These are phyloP conservation scores for Ridgeia piscesae DNA, from an alignment of 1,140 invertebrate genomes.

Conservation along the genomic window DNA sequence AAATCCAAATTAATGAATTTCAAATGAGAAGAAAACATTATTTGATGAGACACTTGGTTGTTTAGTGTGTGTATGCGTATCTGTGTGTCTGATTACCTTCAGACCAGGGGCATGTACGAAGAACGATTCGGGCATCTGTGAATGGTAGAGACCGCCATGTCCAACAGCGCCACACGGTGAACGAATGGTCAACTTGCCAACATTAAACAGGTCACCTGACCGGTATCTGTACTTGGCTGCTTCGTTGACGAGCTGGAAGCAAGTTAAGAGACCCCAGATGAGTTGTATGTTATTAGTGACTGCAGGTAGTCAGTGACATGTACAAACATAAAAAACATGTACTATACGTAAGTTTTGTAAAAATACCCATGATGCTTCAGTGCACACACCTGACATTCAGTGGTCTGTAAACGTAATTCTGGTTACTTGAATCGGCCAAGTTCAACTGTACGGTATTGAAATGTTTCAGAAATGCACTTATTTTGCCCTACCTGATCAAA, in stretches of 20 bases:
- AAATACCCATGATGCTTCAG: background rate
- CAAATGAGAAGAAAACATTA: too few relatives aligned
- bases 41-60: too few relatives aligned
- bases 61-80: background rate
- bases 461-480: background rate
- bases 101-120: constrained; percentile 96
- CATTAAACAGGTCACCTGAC: constrained; percentile 85
- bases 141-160: constrained; percentile 96
- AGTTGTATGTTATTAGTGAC: background rate
- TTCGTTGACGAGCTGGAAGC: constrained; percentile 66
- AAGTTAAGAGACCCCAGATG: background rate
- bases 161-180: constrained; percentile 78
- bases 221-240: constrained; percentile 94
- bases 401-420: background rate
- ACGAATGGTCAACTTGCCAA: constrained; percentile 88
- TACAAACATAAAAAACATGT: background rate
- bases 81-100: constrained; percentile 65
- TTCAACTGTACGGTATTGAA: background rate
- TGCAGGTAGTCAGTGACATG: background rate
- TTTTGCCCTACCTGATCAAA: constrained; percentile 85
- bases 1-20: too few relatives aligned
- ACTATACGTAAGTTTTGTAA: background rate
- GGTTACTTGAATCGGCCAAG: background rate
- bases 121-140: constrained; percentile 96
- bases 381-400: background rate